These are phyloP conservation scores for Corythornis vintsioides DNA, from an alignment of 2,113 vertebrate genomes.

Conservation along the genomic window DNA sequence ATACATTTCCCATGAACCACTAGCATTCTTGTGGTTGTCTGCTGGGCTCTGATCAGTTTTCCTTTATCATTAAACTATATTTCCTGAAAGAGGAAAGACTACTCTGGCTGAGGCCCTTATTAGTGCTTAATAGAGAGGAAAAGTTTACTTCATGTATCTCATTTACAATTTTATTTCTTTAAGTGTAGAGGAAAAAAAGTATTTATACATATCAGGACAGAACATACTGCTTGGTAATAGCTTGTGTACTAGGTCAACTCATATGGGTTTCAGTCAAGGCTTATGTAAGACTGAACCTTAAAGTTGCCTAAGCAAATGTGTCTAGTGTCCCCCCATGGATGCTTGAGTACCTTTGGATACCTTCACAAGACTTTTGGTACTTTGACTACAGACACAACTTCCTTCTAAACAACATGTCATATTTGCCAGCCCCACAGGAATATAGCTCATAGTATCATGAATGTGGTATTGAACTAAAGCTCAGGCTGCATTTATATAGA, in stretches of 20 bases:
- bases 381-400: not conserved
- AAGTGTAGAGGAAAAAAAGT: not conserved
- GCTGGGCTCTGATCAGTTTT: not conserved
- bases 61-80: conserved; percentile 17
- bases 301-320: not conserved
- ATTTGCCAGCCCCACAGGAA: not conserved
- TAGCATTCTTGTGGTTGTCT: not conserved
- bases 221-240: not conserved
- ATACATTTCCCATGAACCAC: not conserved
- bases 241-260: not conserved
- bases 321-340: not conserved
- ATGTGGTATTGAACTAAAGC: not conserved
- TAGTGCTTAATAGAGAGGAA: not conserved
- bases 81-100: not conserved
- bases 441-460: not conserved
- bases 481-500: not conserved
- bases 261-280: not conserved
- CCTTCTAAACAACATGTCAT: not conserved
- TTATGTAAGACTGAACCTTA: not conserved
- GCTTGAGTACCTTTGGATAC: not conserved
- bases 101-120: not conserved
- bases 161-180: conserved; percentile 27
- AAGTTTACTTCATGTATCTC: conserved; percentile 8
- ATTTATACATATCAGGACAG: not conserved
- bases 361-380: not conserved